Evolutionary conservation across 2,888 invertebrate species (phyloP), one percentile per base, ranked within the genome.

Genomic region (Diadromus collaris): DNA sequence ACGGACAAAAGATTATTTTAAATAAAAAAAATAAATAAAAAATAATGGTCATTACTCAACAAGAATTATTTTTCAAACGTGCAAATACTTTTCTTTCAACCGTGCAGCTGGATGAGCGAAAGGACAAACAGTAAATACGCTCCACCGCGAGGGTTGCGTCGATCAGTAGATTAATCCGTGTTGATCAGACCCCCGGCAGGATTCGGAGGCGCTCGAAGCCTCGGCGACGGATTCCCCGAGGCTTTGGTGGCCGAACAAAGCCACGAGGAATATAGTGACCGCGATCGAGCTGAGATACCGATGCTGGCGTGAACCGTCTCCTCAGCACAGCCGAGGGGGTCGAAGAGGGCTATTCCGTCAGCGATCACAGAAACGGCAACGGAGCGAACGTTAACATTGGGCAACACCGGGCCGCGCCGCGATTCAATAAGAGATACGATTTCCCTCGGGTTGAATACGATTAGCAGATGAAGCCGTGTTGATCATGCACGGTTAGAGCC

Each of bases 21-120:
- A n/a, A n/a, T n/a, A n/a, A n/a, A n/a, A 38, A 63, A 78, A 56
- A 65, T 5, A 46, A 54, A 73, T 46, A 19, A 38, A 38, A 13
- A 38, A 38, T 5, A 13, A 13, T 63, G 86, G 84, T 85, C 83
- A 80, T 85, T n/a, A n/a, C n/a, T n/a, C n/a, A n/a, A n/a, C n/a
- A 34, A 34, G 6, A 34, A 34, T 7, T 34, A 6, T 34, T 34
- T 6, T 9, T 34, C 7, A 34, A 34, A 1, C 34, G 34, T 7
- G 4, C 34, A 34, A 34, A 6, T 9, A 34, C 7, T 7, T 1
- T 34, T 34, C 7, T 38, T 16, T 4, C 4, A n/a, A 38, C 38
- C 38, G 38, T 38, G 13, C 38, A 13, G 4, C 3, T 5, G 29
- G 9, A 2, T 9, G n/a, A n/a, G 56, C 9, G 27, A 56, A 16